Conservation (phyloP, 2,797 vertebrate genomes). For the Lithobates pipiens region DNA sequence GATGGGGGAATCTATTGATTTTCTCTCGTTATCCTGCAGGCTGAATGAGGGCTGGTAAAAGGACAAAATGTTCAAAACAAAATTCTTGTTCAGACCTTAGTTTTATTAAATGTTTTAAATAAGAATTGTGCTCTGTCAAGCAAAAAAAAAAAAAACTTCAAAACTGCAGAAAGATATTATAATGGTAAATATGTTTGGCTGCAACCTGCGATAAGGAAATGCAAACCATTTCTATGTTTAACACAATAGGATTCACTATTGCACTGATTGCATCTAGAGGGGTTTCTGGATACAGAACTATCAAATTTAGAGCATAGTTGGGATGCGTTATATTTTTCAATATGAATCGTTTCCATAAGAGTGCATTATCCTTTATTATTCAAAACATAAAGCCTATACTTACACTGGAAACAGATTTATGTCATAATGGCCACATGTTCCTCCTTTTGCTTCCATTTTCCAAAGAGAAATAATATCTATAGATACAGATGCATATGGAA, state of each 20-base stretch:
- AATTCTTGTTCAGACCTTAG: no score
- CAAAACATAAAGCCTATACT: background rate
- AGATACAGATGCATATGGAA: background rate
- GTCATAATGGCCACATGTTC: constrained; percentile 19
- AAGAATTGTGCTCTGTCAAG: no score
- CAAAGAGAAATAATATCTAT: constrained; percentile 16
- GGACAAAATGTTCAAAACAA: no score
- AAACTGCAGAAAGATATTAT: background rate
- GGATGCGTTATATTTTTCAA: background rate
- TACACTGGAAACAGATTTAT: constrained; percentile 30
- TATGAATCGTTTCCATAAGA: background rate
- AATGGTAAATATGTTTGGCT: background rate
- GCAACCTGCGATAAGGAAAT: background rate
- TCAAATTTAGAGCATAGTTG: background rate
- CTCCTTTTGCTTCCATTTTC: background rate
- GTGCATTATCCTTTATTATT: background rate
- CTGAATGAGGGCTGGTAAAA: no score
- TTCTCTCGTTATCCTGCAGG: no score
- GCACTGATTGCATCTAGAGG: background rate
- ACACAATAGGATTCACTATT: no score
- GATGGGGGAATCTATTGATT: no score
- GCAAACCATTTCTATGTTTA: background rate
- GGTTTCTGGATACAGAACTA: background rate
- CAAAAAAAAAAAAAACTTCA: no score
- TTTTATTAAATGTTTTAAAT: no score